A percentile compares a stretch with the other conserved stretches of the same genome.
These are phyloP conservation scores for Saccopteryx bilineata DNA, from an alignment of 2,113 vertebrate genomes.

Conservation along the genomic window DNA sequence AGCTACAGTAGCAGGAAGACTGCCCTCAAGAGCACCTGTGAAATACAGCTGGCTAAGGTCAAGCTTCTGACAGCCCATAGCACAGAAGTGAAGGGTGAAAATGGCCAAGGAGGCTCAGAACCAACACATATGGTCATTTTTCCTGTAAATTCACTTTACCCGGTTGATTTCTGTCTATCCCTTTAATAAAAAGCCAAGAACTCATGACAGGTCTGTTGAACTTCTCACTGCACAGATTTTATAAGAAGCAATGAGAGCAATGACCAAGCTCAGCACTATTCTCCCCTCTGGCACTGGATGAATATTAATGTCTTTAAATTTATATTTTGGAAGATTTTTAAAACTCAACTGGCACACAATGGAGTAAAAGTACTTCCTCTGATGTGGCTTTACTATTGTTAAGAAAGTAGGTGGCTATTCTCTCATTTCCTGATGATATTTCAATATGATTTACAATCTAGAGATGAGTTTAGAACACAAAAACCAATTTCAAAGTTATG, in stretches of 20 bases:
- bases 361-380: not conserved
- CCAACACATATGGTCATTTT: not conserved
- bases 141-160: not conserved
- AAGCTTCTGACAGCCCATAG: accelerated
- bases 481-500: not conserved
- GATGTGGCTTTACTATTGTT: not conserved
- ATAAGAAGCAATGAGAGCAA: not conserved
- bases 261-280: not conserved
- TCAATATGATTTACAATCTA: not conserved
- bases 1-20: not conserved
- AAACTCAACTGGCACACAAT: not conserved
- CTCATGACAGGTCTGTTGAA: not conserved
- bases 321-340: not conserved
- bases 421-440: not conserved
- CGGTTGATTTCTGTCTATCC: not conserved
- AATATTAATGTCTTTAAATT: not conserved
- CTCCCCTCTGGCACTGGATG: not conserved
- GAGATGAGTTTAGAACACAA: not conserved
- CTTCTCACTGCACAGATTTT: not conserved
- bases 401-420: not conserved
- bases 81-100: not conserved
- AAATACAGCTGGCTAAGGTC: not conserved
- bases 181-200: not conserved
- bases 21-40: not conserved
- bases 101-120: not conserved